Base-by-base conservation (phyloP, 2,797 vertebrate genomes). In the Neosalanx taihuensis region DNA sequence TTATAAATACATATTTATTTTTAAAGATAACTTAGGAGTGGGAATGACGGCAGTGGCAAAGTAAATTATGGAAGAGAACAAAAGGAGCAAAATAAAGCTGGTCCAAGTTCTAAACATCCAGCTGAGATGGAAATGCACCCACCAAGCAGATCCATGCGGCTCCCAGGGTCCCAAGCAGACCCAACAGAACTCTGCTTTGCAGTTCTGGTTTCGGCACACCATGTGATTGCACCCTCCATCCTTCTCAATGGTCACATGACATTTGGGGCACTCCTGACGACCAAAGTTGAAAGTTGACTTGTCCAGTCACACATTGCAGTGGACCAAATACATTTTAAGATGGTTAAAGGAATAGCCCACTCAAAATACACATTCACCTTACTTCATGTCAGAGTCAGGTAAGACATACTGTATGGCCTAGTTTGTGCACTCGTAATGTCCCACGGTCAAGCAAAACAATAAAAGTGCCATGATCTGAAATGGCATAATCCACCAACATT, bases 171-270 rank as follows among this genome's bases (percentile, higher is more conserved):
- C 98, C 89, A 99, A 92, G 88, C 98, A 99, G 80, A 99, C 98
- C 97, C 98, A 99, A 91, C 98, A 99, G 91, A 99, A 99, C 91
- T 99, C 98, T 2, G 98, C 97, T 95, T 99, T 99, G 94, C 98
- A 99, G 90, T 98, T 99, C 93, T 99, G 97, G 93, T 99, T 99
- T 89, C 97, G 95, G 94, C 98, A 99, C 80, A 99, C 98, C 98
- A 99, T 99, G 91, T 99, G 98, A 91, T 99, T 99, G 90, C 98
- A 99, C 89, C 98, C 98, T 13, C 98, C 98, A 33, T 99, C 97
- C 92, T 99, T 99, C 88, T 99, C 98, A 72, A 99, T 99, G 87
- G 98, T 99, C 87, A 99, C 97, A 12, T 99, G 97, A 91, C 97
- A 99, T 96, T 99, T 99, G 49, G 98, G 98, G 91, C 97, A 99